These are phyloP conservation scores for Drosophila quadrilineata DNA, from an alignment of 1,140 invertebrate species.

Conservation along the genomic window DNA sequence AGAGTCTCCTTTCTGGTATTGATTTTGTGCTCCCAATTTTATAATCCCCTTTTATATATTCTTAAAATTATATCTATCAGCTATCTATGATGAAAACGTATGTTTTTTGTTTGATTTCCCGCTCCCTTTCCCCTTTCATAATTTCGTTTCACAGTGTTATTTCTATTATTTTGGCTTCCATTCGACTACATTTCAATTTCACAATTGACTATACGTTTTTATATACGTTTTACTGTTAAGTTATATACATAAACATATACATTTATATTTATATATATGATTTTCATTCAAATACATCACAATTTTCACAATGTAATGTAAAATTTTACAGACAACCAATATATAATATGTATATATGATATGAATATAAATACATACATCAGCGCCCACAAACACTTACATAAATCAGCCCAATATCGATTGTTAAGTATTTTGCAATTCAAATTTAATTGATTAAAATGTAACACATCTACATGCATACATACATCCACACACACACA, in stretches of 20 bases:
- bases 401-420: too few species aligned
- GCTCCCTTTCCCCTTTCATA: slow-evolving; percentile 7
- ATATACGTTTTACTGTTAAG: too few species aligned
- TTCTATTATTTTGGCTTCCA: not conserved
- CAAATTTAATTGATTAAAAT: slow-evolving; percentile 39
- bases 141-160: slow-evolving; percentile 1
- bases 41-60: slow-evolving; percentile 10
- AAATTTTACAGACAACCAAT: slow-evolving; percentile 9
- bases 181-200: too few species aligned
- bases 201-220: slow-evolving; percentile 21
- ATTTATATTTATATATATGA: too few species aligned
- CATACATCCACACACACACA: slow-evolving; percentile 4
- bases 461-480: not conserved
- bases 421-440: slow-evolving; percentile 70
- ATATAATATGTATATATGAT: too few species aligned
- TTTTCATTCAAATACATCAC: slow-evolving; percentile 55
- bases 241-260: too few species aligned
- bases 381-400: slow-evolving; percentile 4
- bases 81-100: too few species aligned
- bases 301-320: slow-evolving; percentile 51
- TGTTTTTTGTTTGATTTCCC: slow-evolving; percentile 38
- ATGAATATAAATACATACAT: slow-evolving; percentile 19
- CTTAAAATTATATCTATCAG: slow-evolving; percentile 1
- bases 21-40: slow-evolving; percentile 67
- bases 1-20: slow-evolving; percentile 76